These are phyloP conservation scores for Aulostomus chinensis DNA, from an alignment of 2,797 vertebrate species.

Conservation along the genomic window DNA sequence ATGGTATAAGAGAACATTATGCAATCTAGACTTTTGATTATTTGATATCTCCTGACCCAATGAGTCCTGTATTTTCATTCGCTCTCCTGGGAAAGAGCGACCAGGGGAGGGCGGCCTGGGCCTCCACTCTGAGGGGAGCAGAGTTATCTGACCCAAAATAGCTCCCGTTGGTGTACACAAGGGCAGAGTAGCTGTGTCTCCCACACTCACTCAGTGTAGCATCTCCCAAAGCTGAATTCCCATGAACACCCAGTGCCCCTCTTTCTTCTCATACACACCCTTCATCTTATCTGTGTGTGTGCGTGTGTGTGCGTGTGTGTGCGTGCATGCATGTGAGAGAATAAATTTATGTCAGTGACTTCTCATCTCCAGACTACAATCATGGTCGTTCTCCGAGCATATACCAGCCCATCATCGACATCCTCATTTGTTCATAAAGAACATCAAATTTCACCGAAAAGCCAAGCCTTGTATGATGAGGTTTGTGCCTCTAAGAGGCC, in stretches of 20 bases:
- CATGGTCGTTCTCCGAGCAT: constrained; percentile 46
- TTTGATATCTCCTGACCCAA: constrained; percentile 63
- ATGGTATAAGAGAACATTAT: constrained; percentile 91
- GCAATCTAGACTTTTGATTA: constrained; percentile 86
- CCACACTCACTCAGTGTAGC: constrained; percentile 69
- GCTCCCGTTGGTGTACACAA: constrained; percentile 51
- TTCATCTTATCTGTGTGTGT: constrained; percentile 40
- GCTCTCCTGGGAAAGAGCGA: not conserved
- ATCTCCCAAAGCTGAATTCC: constrained; percentile 72
- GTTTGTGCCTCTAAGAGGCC: constrained; percentile 89
- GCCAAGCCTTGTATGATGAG: constrained; percentile 84
- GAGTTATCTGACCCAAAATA: constrained; percentile 73
- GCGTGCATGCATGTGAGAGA: constrained; percentile 18
- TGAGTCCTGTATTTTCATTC: constrained; percentile 47
- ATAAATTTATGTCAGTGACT: constrained; percentile 35
- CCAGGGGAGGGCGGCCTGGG: constrained; percentile 37
- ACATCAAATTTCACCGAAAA: constrained; percentile 77
- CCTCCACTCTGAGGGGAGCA: constrained; percentile 55
- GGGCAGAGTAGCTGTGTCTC: constrained; percentile 69
- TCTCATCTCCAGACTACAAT: constrained; percentile 42
- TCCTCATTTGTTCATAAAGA: constrained; percentile 69
- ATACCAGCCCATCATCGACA: constrained; percentile 53
- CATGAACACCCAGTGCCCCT: constrained; percentile 49
- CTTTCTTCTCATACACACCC: constrained; percentile 35
- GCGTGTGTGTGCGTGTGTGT: constrained; percentile 23